A percentile compares a stretch with the other conserved stretches of the same genome.
Evolutionary conservation across 2,113 vertebrate species (phyloP).

Genomic region (Harpagus bidentatus): DNA sequence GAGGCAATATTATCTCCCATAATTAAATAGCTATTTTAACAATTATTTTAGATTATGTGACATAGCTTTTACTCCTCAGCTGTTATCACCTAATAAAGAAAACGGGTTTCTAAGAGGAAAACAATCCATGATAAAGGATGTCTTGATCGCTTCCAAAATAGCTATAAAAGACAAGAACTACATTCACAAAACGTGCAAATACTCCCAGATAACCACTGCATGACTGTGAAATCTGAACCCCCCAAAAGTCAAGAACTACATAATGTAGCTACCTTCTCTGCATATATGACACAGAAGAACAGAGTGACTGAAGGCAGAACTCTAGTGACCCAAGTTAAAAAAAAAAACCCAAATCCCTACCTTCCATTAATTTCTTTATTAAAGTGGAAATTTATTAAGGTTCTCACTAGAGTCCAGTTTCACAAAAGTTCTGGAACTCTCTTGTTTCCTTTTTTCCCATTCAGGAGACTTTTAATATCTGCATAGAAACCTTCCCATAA

Average conservation of each 20-base stretch:
- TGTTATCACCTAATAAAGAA: neutral
- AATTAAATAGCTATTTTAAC: neutral
- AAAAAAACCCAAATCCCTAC: neutral
- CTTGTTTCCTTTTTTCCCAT: neutral
- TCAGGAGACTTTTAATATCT: neutral
- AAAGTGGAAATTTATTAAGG: neutral
- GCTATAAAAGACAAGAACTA: neutral
- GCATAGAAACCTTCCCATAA: neutral
- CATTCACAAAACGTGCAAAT: neutral
- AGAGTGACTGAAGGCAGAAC: neutral
- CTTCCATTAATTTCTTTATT: neutral
- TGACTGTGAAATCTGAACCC: neutral
- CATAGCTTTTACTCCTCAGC: neutral
- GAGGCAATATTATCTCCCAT: neutral
- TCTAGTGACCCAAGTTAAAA: neutral
- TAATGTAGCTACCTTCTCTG: neutral
- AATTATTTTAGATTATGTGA: neutral
- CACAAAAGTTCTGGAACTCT: neutral
- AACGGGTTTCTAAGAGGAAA: neutral
- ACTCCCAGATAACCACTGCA: neutral
- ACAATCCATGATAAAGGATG: neutral
- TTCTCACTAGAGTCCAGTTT: neutral
- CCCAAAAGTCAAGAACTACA: neutral
- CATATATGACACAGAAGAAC: neutral
- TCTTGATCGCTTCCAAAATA: neutral